phyloP scores from a whole-genome alignment of 2,888 invertebrate species.

The Apoda limacodes region DNA sequence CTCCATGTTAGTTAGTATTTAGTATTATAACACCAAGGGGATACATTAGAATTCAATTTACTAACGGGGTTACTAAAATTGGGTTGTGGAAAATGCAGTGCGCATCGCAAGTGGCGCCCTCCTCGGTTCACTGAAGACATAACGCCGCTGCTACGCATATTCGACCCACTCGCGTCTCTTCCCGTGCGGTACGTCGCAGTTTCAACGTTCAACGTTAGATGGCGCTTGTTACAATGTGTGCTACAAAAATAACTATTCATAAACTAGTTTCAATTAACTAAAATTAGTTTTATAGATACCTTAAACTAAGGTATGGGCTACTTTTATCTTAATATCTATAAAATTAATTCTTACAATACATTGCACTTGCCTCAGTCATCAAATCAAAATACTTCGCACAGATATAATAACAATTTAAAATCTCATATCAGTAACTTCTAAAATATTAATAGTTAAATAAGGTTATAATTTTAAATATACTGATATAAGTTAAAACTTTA shows the following conservation, averaged over 20 bases:
- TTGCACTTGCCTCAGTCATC: slow-evolving; percentile 21
- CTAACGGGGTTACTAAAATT: slow-evolving; percentile 24
- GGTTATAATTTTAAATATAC: too few species aligned
- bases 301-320: too few species aligned
- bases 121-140: slow-evolving; percentile 84
- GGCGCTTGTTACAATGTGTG: slow-evolving; percentile 51
- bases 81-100: slow-evolving; percentile 61
- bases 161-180: slow-evolving; percentile 77
- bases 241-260: too few species aligned
- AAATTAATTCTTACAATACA: slow-evolving; percentile 16
- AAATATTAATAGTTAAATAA: too few species aligned
- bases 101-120: slow-evolving; percentile 86
- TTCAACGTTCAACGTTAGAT: slow-evolving; percentile 39
- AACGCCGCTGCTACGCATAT: slow-evolving; percentile 80
- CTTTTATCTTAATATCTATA: too few species aligned
- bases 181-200: slow-evolving; percentile 60
- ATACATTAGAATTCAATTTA: too few species aligned
- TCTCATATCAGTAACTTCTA: too few species aligned
- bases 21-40: slow-evolving; percentile 12
- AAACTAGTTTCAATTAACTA: too few species aligned
- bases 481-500: too few species aligned
- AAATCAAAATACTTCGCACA: too few species aligned
- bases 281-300: too few species aligned
- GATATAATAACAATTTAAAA: too few species aligned
- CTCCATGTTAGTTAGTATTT: slow-evolving; percentile 24